phyloP scores from a whole-genome alignment of 2,797 vertebrate genomes.

The Nyctibius grandis region DNA sequence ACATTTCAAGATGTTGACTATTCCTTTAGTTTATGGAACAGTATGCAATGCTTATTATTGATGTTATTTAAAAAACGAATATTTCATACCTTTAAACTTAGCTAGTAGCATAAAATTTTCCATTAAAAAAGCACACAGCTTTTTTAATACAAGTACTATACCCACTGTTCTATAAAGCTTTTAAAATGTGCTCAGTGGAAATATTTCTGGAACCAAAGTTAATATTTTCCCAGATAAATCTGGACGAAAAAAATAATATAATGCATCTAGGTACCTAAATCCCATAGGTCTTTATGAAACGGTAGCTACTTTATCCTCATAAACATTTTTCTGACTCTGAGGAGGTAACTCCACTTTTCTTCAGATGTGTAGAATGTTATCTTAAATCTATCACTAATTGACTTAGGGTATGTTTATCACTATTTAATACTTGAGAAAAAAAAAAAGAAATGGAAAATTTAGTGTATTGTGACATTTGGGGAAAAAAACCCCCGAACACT shows the following conservation, averaged over 20 bases:
- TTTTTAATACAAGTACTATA: neutral
- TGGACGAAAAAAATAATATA: neutral
- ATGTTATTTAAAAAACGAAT: neutral
- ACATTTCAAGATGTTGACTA: neutral
- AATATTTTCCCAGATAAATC: neutral
- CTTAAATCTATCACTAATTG: neutral
- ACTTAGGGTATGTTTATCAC: neutral
- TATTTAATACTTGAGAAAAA: neutral
- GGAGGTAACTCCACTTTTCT: neutral
- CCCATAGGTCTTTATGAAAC: neutral
- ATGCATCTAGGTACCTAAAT: neutral
- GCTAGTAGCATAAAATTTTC: neutral
- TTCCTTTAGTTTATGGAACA: neutral
- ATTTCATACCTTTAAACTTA: neutral
- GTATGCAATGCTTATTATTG: neutral
- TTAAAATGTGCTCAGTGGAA: neutral
- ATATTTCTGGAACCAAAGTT: neutral
- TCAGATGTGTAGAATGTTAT: neutral
- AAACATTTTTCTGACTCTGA: neutral
- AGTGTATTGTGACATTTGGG: neutral
- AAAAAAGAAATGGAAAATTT: neutral
- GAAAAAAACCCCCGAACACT: fast-evolving
- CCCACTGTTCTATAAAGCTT: neutral
- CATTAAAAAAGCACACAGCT: neutral
- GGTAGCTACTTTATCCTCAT: neutral